Evolutionary conservation across 2,113 vertebrate species (phyloP), one percentile per base, ranked within the genome.

Genomic region (Helogale parvula): DNA sequence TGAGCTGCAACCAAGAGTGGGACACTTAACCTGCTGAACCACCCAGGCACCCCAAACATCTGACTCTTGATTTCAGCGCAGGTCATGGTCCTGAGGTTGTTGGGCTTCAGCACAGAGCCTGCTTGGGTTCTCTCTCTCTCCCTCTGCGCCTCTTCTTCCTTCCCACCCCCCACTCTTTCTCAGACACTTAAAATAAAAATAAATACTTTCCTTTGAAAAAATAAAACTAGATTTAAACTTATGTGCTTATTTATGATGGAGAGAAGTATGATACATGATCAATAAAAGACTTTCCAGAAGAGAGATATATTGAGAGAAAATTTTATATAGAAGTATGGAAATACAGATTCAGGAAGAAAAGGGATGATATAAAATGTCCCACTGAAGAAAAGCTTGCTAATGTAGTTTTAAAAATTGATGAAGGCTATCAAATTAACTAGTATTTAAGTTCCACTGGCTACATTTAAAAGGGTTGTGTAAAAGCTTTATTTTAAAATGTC

Each of bases 261-360:
- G 21, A 76, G 45, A 88, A 83, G 19, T 88, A 23, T 15, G 25
- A 13, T 45, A 85, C 50, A 11, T 65, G 14, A 79, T 71, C 17
- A 84, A 79, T 63, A 47, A 88, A 96, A 88, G 27, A 72, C 35
- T 82, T 91, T 65, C 15, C 71, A 65, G n/a, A 92, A 86, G 72
- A 94, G 17, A 92, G 90, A 63, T 90, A 76, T 31, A 79, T 0
- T 68, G 25, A n/a, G 33, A 35, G 69, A 94, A 84, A 91, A 35
- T 76, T 84, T 94, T 29, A 92, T 47, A 19, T 81, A 60, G 33
- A 71, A 50, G 21, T 88, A 65, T 23, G 50, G 38, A 95, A 88
- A 77, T 57, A 83, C 41, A 25, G 33, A 6, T 85, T 95, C 41
- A 38, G 80, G 57, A 90, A 79, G 19, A 84, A 54, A 92, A 92